These are phyloP conservation scores for Crocuta crocuta DNA, from an alignment of 2,113 vertebrate genomes.

Conservation along the genomic window DNA sequence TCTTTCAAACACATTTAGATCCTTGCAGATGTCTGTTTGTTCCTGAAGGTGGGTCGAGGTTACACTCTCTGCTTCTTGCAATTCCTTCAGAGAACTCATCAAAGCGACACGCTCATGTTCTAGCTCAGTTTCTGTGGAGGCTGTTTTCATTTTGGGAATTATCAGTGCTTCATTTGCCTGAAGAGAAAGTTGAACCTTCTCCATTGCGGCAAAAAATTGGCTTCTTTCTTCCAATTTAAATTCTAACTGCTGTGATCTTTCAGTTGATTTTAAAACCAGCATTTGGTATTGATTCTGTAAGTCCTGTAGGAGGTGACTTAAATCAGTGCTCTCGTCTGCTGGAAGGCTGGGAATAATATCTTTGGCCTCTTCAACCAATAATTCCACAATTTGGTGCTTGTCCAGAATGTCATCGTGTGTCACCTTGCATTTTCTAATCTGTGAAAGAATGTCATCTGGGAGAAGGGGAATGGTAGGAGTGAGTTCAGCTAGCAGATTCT, in stretches of 20 bases:
- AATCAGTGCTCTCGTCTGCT: constrained; percentile 83
- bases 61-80: constrained; percentile 85
- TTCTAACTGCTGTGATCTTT: constrained; percentile 89
- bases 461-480: constrained; percentile 88
- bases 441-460: constrained; percentile 89
- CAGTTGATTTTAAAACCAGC: constrained; percentile 87
- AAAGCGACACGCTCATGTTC: constrained; percentile 81
- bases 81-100: constrained; percentile 85
- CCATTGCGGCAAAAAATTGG: constrained; percentile 88
- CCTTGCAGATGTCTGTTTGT: constrained; percentile 84
- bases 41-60: constrained; percentile 87
- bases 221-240: constrained; percentile 90
- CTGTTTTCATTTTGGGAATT: constrained; percentile 67
- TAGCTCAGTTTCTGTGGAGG: constrained; percentile 81
- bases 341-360: constrained; percentile 84
- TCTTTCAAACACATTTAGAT: constrained; percentile 90
- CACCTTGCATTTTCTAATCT: constrained; percentile 90
- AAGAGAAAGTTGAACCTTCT: constrained; percentile 89
- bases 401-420: constrained; percentile 86
- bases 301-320: constrained; percentile 85
- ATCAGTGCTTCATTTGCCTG: constrained; percentile 77
- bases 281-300: constrained; percentile 89
- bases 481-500: constrained; percentile 85
- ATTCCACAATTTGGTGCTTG: constrained; percentile 87
- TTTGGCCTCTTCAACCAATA: constrained; percentile 86